A percentile compares a stretch with the other conserved stretches of the same genome.
Evolutionary conservation across 2,113 vertebrate genomes (phyloP).

Genomic region (Lepus timidus): DNA sequence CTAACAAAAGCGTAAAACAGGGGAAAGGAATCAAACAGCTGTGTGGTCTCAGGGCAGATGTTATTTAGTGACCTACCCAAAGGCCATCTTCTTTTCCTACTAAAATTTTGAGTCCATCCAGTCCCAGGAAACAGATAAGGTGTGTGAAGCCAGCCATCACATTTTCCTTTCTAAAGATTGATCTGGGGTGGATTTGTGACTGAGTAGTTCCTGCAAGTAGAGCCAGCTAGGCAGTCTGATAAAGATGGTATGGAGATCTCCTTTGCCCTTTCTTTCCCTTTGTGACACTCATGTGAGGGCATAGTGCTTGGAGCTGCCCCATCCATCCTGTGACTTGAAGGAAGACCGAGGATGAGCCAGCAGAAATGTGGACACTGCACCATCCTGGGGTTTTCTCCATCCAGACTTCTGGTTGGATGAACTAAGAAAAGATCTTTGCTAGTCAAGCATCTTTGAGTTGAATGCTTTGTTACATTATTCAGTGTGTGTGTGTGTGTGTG

Average conservation of each 20-base stretch:
- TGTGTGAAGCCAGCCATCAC: not conserved
- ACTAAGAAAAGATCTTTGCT: not conserved
- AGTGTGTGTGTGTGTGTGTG: not conserved
- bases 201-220: not conserved
- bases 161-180: constrained; percentile 17
- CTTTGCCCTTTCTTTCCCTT: not conserved
- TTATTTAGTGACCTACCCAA: not conserved
- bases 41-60: not conserved
- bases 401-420: not conserved
- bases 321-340: not conserved
- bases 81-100: not conserved
- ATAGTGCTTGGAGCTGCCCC: not conserved
- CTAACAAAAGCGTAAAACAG: not conserved
- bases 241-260: not conserved
- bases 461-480: not conserved
- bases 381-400: constrained; percentile 1
- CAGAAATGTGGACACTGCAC: not conserved
- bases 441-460: not conserved
- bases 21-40: constrained; percentile 1
- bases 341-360: not conserved
- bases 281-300: not conserved
- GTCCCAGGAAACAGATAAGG: not conserved
- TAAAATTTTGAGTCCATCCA: not conserved
- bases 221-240: not conserved
- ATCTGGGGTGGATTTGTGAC: not conserved